A percentile compares a stretch with the other conserved stretches of the same genome.
Evolutionary conservation across 2,797 vertebrate genomes (phyloP).

Genomic region (Gadopsis bispinosus): DNA sequence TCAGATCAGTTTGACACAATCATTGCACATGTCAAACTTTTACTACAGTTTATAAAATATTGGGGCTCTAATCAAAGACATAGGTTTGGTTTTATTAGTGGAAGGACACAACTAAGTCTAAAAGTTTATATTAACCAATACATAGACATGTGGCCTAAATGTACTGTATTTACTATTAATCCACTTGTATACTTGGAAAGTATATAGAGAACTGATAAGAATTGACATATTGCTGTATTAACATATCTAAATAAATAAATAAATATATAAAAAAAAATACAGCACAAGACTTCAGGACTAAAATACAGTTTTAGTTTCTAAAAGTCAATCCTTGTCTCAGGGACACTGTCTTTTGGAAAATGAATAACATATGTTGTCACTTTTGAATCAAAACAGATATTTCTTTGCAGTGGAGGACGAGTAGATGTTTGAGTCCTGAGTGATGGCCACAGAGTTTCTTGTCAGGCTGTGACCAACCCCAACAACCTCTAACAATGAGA

Average conservation of each 20-base stretch:
- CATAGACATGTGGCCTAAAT: neutral
- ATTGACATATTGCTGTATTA: neutral
- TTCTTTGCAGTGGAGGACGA: neutral
- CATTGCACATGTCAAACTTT: conserved; percentile 14
- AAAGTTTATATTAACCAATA: neutral
- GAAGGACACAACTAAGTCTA: neutral
- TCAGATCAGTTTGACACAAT: conserved; percentile 13
- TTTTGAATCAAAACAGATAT: neutral
- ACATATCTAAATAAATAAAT: neutral
- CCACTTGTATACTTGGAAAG: neutral
- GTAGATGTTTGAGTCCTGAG: neutral
- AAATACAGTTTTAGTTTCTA: neutral
- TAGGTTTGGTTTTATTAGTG: conserved; percentile 4
- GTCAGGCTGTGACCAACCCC: conserved; percentile 2
- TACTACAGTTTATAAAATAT: conserved; percentile 4
- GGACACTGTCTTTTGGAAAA: neutral
- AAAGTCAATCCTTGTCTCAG: neutral
- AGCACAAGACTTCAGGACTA: neutral
- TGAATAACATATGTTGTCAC: neutral
- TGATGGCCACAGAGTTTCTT: conserved; percentile 1
- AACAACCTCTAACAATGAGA: conserved; percentile 11
- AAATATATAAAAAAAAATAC: neutral
- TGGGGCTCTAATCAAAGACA: conserved; percentile 5
- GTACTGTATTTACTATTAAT: neutral
- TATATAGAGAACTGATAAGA: neutral